Evolutionary conservation across 2,113 vertebrate species (phyloP).

Genomic region (Pseudopipra pipra): DNA sequence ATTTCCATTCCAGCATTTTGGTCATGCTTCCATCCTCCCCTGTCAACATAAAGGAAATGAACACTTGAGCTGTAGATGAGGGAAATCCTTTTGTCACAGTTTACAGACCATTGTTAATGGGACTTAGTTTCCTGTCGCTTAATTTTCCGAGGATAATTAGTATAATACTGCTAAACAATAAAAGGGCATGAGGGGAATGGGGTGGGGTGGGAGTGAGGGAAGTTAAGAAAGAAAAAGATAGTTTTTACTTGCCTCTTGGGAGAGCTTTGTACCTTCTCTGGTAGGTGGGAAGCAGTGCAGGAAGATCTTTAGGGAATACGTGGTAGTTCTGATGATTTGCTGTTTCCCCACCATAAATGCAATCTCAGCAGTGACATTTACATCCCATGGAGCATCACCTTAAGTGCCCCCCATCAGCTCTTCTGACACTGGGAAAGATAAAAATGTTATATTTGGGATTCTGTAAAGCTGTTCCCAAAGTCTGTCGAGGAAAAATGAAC

Average conservation of each 20-base stretch:
- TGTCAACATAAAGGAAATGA: background rate
- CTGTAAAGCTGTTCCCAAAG: background rate
- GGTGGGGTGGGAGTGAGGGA: background rate
- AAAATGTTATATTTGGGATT: background rate
- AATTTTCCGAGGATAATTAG: background rate
- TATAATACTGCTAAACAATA: background rate
- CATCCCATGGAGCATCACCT: background rate
- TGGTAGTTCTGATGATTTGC: background rate
- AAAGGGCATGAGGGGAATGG: background rate
- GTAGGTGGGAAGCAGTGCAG: background rate
- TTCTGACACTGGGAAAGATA: background rate
- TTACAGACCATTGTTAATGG: background rate
- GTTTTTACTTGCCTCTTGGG: background rate
- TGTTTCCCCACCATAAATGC: background rate
- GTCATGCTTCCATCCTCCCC: background rate
- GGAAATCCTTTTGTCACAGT: background rate
- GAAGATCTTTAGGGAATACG: background rate
- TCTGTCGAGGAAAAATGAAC: background rate
- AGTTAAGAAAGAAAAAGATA: background rate
- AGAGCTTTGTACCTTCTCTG: background rate
- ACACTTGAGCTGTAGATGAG: background rate
- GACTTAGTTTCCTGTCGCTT: background rate
- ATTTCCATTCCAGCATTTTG: background rate
- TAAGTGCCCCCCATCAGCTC: background rate
- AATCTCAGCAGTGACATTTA: background rate